Percentiles rank a stretch among this genome's conserved stretches.
phyloP scores from a whole-genome alignment of 2,888 invertebrate genomes.

The Drosophila nigricruria region DNA sequence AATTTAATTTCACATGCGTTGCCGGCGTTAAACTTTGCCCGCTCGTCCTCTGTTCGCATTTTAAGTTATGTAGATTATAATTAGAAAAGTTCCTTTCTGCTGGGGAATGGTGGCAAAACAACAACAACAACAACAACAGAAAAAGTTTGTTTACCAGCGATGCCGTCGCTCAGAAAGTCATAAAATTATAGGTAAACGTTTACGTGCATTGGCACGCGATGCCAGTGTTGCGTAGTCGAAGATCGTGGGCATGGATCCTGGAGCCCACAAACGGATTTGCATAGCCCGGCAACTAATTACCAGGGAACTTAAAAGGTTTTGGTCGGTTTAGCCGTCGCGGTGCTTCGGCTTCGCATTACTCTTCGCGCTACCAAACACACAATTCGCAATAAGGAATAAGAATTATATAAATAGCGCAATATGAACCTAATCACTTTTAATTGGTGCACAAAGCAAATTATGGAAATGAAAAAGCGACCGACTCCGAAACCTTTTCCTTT shows the following conservation, averaged over 20 bases:
- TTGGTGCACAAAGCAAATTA: slow-evolving; percentile 70
- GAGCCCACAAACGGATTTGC: slow-evolving; percentile 42
- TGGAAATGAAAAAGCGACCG: slow-evolving; percentile 53
- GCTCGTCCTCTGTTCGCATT: slow-evolving; percentile 70
- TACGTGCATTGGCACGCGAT: slow-evolving; percentile 72
- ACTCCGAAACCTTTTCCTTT: slow-evolving; percentile 49
- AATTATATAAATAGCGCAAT: slow-evolving; percentile 74
- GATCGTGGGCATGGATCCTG: slow-evolving; percentile 11
- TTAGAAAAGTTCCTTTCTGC: slow-evolving; percentile 71
- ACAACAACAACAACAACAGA: slow-evolving; percentile 32
- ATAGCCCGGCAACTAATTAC: slow-evolving; percentile 73
- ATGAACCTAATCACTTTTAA: slow-evolving; percentile 78
- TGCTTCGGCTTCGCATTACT: slow-evolving; percentile 44
- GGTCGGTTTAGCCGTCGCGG: slow-evolving; percentile 29
- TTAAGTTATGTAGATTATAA: slow-evolving; percentile 81
- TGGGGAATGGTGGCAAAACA: neutral
- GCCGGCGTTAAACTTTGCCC: slow-evolving; percentile 70
- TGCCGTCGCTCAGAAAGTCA: slow-evolving; percentile 65
- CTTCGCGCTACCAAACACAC: slow-evolving; percentile 32
- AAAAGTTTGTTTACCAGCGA: slow-evolving; percentile 39
- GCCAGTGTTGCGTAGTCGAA: neutral
- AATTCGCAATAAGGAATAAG: slow-evolving; percentile 53
- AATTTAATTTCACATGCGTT: slow-evolving; percentile 78
- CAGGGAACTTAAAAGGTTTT: slow-evolving; percentile 67
- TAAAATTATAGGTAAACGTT: slow-evolving; percentile 82